Base-by-base conservation (phyloP, 2,888 invertebrate species). In the Auanema sp. region DNA sequence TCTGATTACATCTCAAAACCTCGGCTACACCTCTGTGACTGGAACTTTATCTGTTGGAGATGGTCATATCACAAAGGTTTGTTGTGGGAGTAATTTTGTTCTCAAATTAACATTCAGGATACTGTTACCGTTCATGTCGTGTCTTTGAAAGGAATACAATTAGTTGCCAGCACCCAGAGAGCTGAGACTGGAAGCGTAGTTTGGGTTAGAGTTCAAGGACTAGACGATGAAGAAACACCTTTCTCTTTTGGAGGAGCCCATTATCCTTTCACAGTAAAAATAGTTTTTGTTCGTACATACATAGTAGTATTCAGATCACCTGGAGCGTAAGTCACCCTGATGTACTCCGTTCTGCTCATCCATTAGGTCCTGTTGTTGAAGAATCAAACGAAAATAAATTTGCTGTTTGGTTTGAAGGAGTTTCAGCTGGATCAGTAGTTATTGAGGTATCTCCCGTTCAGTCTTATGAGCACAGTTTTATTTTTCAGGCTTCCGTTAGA, bases 201-300 rank as follows among this genome's bases (percentile, higher is more conserved):
- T 16, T 58, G 65, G 47, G 25, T 70, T n/a, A 64, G 70, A 40
- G 63, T 79, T 8, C 62, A 72, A 24, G 76, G 72, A 11, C 52
- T 71, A 6, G 66, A 67, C 42, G 68, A 69, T n/a, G 65, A 67
- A 23, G 75, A 77, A 49, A 72, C 69, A 23, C 78, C 77, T 8
- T 79, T 78, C 60, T 55, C 78, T 10, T 79, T 79, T 51, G 79
- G 78, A 51, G 78, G 78, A 25, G 78, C 78, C 12, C 53, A 57
- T 33, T 74, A 77, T 58, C 79, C 79, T 16, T 70, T 79, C 60
- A 70, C 64, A 49, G 72, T 76, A 5, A 57, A 5, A 3, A 16
- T 10, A 18, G 16, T 47, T 21, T 21, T 41, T 40, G n/a, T 42
- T 42, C 40, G 1, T 40, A 43, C 5, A 21, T 12, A 11, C 14